phyloP scores from a whole-genome alignment of 2,797 vertebrate species.

The Enteromius treurensis region DNA sequence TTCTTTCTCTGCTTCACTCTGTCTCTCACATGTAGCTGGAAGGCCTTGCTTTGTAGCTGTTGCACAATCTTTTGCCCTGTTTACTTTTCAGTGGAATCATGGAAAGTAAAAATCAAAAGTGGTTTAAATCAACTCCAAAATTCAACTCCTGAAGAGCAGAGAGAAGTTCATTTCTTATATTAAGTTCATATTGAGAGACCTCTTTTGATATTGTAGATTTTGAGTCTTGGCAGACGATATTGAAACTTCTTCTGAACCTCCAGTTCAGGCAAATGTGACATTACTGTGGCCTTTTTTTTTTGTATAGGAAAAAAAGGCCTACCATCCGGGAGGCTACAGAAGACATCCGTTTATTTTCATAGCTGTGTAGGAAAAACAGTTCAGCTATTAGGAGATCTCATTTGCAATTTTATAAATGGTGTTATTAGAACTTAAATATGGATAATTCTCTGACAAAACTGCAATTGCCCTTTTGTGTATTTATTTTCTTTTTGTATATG shows the following conservation, averaged over 20 bases:
- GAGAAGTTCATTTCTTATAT: not conserved
- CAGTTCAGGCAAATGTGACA: not conserved
- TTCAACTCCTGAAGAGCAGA: not conserved
- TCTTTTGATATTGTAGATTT: not conserved
- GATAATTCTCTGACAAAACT: not conserved
- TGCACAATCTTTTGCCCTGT: not conserved
- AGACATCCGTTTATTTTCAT: not conserved
- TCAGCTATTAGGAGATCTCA: not conserved
- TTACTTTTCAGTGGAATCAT: not conserved
- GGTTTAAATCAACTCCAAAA: not conserved
- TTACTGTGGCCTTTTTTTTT: not conserved
- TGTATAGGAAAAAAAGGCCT: not conserved
- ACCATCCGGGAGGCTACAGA: not conserved
- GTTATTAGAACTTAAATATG: not conserved
- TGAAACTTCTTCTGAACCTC: not conserved
- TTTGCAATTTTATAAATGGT: not conserved
- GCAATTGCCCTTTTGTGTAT: not conserved
- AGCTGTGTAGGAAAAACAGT: not conserved
- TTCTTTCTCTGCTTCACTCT: not conserved
- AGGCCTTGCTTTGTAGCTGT: not conserved
- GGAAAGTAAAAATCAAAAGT: constrained; percentile 7
- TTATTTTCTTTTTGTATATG: not conserved
- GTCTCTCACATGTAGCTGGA: not conserved
- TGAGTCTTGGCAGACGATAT: not conserved
- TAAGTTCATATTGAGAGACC: not conserved